phyloP scores from a whole-genome alignment of 2,797 vertebrate species.

The Botia almorhae region DNA sequence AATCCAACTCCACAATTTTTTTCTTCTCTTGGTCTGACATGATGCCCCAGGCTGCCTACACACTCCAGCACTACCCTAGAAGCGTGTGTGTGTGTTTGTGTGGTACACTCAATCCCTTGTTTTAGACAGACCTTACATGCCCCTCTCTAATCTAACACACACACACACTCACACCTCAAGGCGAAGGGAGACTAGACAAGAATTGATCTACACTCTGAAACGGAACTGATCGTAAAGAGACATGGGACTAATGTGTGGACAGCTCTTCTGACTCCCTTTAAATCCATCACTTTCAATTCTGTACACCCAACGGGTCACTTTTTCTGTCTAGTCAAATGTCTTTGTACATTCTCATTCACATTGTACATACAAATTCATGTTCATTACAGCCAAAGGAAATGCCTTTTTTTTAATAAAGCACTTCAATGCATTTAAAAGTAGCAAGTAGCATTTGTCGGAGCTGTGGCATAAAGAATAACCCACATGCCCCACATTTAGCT shows the following conservation, averaged over 20 bases:
- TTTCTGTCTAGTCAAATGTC: constrained; percentile 13
- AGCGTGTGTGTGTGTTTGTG: constrained; percentile 38
- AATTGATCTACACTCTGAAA: constrained; percentile 80
- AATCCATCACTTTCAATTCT: constrained; percentile 48
- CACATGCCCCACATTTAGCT: not conserved
- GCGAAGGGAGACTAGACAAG: constrained; percentile 78
- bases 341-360: constrained; percentile 9
- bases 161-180: constrained; percentile 64
- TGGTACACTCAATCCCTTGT: constrained; percentile 37
- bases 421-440: constrained; percentile 1
- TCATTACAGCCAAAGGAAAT: no score
- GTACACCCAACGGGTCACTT: constrained; percentile 17
- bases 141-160: constrained; percentile 59
- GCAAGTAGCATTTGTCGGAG: not conserved
- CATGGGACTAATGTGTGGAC: constrained; percentile 72
- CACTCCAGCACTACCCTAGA: constrained; percentile 73
- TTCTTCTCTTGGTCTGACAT: constrained; percentile 75
- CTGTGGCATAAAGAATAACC: not conserved
- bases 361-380: not conserved
- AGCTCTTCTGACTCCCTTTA: constrained; percentile 70
- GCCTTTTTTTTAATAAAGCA: no score
- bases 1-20: constrained; percentile 63
- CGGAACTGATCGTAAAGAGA: constrained; percentile 67
- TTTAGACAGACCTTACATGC: constrained; percentile 54
- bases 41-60: constrained; percentile 76